Conservation (phyloP, 2,797 vertebrate species). For the Spea hammondii region DNA sequence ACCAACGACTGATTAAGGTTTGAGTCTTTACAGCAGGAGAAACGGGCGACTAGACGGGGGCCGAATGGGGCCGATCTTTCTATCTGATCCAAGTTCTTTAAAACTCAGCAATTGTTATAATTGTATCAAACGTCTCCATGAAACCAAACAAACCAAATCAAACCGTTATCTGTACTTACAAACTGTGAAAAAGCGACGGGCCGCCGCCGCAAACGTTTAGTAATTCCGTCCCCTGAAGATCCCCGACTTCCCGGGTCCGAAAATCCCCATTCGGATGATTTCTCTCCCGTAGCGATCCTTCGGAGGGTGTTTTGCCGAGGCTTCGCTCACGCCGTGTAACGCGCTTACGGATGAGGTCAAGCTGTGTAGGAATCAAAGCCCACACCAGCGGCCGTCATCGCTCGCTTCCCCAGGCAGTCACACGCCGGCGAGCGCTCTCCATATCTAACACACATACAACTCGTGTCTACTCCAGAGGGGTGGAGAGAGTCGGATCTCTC, state of each 20-base stretch:
- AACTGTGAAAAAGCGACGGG: slow-evolving; percentile 1
- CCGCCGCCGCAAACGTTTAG: slow-evolving; percentile 18
- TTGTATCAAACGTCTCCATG: no score
- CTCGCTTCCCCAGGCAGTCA: slow-evolving; percentile 23
- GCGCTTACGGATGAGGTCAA: no score
- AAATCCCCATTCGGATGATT: slow-evolving; percentile 6
- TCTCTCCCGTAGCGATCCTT: background rate
- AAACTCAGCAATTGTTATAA: no score
- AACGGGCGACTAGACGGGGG: no score
- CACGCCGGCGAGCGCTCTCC: slow-evolving; percentile 22
- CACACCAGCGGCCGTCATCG: slow-evolving; percentile 11
- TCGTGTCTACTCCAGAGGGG: slow-evolving; percentile 22
- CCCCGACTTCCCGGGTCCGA: background rate
- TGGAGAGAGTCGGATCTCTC: slow-evolving; percentile 11
- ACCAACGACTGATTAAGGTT: no score
- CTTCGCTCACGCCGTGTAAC: no score
- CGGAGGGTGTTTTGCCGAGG: no score
- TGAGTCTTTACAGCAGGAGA: no score
- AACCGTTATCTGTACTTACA: slow-evolving; percentile 24
- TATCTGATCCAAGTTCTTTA: no score
- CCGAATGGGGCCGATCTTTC: no score
- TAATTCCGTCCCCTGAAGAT: no score
- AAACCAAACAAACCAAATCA: background rate
- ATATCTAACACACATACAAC: slow-evolving; percentile 12
- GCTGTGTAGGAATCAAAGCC: no score